These are phyloP conservation scores for Callopanchax toddi DNA, from an alignment of 2,113 vertebrate genomes.

Conservation along the genomic window DNA sequence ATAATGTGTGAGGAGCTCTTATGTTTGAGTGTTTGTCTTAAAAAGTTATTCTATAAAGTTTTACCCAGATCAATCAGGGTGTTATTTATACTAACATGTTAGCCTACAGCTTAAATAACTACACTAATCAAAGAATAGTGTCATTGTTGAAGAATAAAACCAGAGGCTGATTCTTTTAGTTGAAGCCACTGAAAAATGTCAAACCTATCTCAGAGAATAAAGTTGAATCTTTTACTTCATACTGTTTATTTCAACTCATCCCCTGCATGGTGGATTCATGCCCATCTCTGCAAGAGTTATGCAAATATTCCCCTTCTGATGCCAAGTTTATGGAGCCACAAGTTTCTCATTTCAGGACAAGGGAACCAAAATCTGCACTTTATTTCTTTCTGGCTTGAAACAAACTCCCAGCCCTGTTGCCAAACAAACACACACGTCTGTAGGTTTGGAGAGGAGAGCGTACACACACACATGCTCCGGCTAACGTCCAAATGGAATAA, in stretches of 20 bases:
- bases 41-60: no score
- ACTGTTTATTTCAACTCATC: neutral
- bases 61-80: no score
- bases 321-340: conserved; percentile 45
- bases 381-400: conserved; percentile 58
- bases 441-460: no score
- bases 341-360: conserved; percentile 39
- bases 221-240: no score
- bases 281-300: conserved; percentile 20
- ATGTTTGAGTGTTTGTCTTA: conserved; percentile 5
- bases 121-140: no score
- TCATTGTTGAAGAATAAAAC: no score
- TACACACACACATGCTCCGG: conserved; percentile 37
- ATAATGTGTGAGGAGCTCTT: conserved; percentile 23
- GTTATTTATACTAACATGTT: no score
- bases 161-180: no score
- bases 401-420: neutral
- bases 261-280: neutral
- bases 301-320: conserved; percentile 24
- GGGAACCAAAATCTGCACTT: conserved; percentile 55
- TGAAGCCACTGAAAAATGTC: neutral
- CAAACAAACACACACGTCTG: neutral
- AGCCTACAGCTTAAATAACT: no score
- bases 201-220: neutral
- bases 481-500: conserved; percentile 60